These are phyloP conservation scores for Urocolius indicus DNA, from an alignment of 2,113 vertebrate species.

Conservation along the genomic window DNA sequence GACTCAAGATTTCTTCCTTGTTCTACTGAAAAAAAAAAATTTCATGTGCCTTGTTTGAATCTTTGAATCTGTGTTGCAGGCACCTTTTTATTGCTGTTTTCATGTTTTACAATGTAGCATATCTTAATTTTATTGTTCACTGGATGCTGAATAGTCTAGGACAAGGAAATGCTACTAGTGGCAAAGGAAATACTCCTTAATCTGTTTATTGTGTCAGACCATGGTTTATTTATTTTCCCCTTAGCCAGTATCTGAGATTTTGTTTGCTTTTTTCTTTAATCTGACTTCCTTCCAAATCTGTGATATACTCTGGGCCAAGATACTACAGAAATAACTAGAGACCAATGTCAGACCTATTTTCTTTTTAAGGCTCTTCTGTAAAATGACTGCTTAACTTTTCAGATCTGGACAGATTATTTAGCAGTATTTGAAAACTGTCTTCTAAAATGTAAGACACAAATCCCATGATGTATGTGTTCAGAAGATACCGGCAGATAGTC, in stretches of 20 bases:
- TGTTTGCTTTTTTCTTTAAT: background rate
- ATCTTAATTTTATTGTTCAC: background rate
- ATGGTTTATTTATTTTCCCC: background rate
- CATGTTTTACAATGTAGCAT: background rate
- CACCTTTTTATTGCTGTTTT: background rate
- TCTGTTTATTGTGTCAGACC: background rate
- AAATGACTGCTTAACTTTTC: background rate
- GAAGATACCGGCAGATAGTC: background rate
- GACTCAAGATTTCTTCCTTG: background rate
- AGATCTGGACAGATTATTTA: background rate
- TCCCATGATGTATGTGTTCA: background rate
- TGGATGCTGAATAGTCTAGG: background rate
- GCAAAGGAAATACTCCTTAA: background rate
- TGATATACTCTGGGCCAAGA: background rate
- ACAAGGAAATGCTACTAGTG: background rate
- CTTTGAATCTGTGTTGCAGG: background rate
- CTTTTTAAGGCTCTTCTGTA: background rate
- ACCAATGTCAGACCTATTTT: background rate
- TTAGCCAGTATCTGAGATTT: background rate
- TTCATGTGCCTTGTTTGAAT: background rate
- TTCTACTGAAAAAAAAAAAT: background rate
- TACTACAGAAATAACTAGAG: background rate
- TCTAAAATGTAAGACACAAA: background rate
- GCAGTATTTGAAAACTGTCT: background rate
- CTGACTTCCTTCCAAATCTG: background rate